Conservation (phyloP, 1,140 invertebrate genomes). For the Diploscapter pachys region DNA sequence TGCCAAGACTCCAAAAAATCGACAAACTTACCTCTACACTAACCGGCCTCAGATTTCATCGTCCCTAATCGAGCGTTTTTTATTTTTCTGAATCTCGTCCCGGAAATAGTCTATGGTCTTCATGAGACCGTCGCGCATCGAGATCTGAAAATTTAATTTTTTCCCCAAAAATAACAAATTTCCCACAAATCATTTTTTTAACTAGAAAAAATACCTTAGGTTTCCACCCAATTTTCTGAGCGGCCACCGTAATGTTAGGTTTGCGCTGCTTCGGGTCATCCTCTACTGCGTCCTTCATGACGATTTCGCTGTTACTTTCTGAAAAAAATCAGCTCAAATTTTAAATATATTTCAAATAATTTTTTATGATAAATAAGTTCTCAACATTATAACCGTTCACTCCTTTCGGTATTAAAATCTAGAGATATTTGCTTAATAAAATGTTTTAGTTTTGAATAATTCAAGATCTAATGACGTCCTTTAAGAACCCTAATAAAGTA, state of each 20-base stretch:
- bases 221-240: constrained; percentile 80
- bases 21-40: too few relatives aligned
- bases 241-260: constrained; percentile 86
- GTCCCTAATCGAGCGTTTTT: neutral
- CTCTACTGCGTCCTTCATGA: constrained; percentile 65
- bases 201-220: constrained; percentile 72
- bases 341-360: constrained; percentile 16
- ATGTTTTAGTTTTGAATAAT: neutral
- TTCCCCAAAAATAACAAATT: constrained; percentile 20
- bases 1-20: too few relatives aligned
- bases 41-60: too few relatives aligned
- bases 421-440: too few relatives aligned
- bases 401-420: too few relatives aligned
- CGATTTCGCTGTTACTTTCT: constrained; percentile 78
- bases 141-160: constrained; percentile 37
- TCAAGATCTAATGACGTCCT: neutral
- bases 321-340: constrained; percentile 67
- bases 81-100: constrained; percentile 42
- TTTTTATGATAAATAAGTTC: neutral
- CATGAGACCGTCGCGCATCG: constrained; percentile 52
- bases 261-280: constrained; percentile 91
- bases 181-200: constrained; percentile 11
- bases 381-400: neutral
- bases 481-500: neutral
- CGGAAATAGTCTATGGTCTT: constrained; percentile 54